phyloP scores from a whole-genome alignment of 2,888 invertebrate species.

The Caenorhabditis becei region DNA sequence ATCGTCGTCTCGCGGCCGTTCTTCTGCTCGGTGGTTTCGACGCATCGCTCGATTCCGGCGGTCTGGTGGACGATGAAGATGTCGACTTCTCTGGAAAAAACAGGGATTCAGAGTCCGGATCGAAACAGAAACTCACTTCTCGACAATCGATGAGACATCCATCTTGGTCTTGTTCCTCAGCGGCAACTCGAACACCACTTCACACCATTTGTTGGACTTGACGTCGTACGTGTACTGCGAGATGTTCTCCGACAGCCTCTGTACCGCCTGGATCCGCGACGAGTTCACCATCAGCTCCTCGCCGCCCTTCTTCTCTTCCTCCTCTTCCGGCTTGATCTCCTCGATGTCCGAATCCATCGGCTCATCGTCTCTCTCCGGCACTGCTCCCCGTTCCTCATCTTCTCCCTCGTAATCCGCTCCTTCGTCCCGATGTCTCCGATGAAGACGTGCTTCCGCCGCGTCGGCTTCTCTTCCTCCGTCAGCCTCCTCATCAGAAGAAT shows the following conservation, averaged over 20 bases:
- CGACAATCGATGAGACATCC: conserved; percentile 88
- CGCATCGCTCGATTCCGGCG: conserved; percentile 89
- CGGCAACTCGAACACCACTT: conserved; percentile 86
- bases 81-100: conserved; percentile 85
- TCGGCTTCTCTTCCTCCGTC: conserved; percentile 78
- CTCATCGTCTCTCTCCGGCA: conserved; percentile 84
- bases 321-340: conserved; percentile 82
- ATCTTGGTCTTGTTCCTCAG: conserved; percentile 85
- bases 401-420: conserved; percentile 80
- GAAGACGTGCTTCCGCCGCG: conserved; percentile 76
- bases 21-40: conserved; percentile 85
- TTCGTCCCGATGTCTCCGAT: conserved; percentile 77
- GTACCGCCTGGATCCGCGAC: conserved; percentile 39
- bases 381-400: conserved; percentile 75
- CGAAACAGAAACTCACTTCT: conserved; percentile 73
- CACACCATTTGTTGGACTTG: conserved; percentile 89
- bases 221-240: conserved; percentile 87
- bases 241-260: conserved; percentile 48
- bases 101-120: neutral
- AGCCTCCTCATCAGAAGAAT: conserved; percentile 78
- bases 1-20: conserved; percentile 82
- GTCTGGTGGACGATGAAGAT: conserved; percentile 86
- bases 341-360: conserved; percentile 52
- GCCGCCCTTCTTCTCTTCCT: conserved; percentile 67
- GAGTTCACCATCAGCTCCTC: conserved; percentile 40